Evolutionary conservation across 2,888 invertebrate genomes (phyloP), one percentile per base, ranked within the genome.

Genomic region (Erebia ligea): DNA sequence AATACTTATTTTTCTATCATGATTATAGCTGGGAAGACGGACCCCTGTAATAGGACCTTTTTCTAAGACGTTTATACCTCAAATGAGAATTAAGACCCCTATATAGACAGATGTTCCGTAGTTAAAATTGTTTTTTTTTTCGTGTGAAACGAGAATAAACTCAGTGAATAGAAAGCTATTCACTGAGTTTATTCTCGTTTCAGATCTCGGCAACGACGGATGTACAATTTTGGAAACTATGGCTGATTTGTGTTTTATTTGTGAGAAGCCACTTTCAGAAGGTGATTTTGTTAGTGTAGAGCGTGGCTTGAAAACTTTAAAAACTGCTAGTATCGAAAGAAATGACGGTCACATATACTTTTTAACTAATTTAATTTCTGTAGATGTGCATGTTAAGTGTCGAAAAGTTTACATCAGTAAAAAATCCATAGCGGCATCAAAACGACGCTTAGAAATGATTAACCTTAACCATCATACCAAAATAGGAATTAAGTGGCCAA

Each of bases 401-500:
- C 78, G 77, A 76, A 80, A 75, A 76, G 76, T 76, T 67, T 79
- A 80, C 75, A 78, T 73, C 15, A 77, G 78, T 70, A 78, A 79
- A 76, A 76, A 77, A 75, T 64, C 56, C 75, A 77, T 78, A 73
- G 40, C 65, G 70, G 76, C 77, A 77, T 75, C 77, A 67, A 78
- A 80, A 79, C 76, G 76, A 74, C 70, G 70, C 73, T 68, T 65
- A 77, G 77, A 79, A 58, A 76, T 77, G 69, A 71, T 68, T 71
- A 72, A 72, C 58, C 72, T 74, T 72, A 70, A 75, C 76, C 78
- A 52, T 76, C 77, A 75, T 76, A 34, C 34, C 76, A 78, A 50
- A 75, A 76, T 75, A 76, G 75, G 73, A 76, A 76, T 61, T 70
- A 21, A 85, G 85, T 80, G 81, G 83, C 76, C 64, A 85, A 75